Conservation (phyloP, 37 sponge, comb jelly and placozoan genomes). For the Petrosia ficiformis region DNA sequence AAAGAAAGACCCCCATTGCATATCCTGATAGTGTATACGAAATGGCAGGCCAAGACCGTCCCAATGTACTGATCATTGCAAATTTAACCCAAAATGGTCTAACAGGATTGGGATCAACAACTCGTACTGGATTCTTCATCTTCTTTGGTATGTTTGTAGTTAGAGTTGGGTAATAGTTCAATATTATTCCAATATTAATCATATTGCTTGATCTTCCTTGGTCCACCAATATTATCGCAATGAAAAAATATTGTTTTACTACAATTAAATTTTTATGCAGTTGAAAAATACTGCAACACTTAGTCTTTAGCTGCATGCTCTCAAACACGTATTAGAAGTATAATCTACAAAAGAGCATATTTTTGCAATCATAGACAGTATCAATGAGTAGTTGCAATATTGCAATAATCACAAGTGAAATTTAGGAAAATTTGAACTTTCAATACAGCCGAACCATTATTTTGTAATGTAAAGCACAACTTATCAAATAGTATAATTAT, state of each 20-base stretch:
- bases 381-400: too few relatives aligned
- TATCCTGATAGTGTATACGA: slow-evolving; percentile 83
- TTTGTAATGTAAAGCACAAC: background rate
- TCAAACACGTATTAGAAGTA: background rate
- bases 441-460: background rate
- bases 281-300: too few relatives aligned
- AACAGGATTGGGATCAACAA: slow-evolving; percentile 56
- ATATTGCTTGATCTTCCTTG: background rate
- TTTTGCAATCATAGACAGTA: too few relatives aligned
- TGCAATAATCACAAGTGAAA: too few relatives aligned
- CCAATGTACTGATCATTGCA: slow-evolving; percentile 63
- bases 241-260: too few relatives aligned
- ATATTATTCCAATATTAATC: background rate
- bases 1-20: slow-evolving; percentile 64
- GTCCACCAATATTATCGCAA: background rate
- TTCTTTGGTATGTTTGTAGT: slow-evolving; percentile 92
- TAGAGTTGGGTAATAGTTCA: background rate
- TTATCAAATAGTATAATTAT: background rate
- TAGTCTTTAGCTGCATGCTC: too few relatives aligned
- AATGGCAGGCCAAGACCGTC: slow-evolving; percentile 60
- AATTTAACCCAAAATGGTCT: slow-evolving; percentile 77
- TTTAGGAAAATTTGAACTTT: too few relatives aligned
- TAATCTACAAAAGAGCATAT: too few relatives aligned
- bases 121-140: slow-evolving; percentile 76
- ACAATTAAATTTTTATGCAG: too few relatives aligned